Conservation (phyloP, 2,888 invertebrate species). For the Drosophila peninsularis region DNA sequence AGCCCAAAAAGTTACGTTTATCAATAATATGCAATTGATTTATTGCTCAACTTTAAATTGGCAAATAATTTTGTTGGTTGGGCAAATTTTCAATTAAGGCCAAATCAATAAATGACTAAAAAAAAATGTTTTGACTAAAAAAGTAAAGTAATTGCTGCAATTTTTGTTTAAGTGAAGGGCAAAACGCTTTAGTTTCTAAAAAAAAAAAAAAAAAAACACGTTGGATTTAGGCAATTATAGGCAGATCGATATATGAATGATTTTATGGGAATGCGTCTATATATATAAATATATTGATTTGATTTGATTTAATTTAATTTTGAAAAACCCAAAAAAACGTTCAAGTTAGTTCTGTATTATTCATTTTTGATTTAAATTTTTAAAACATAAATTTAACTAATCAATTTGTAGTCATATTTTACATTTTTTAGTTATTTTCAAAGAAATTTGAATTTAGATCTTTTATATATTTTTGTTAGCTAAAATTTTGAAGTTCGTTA, state of each 20-base stretch:
- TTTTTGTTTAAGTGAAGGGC: conserved; percentile 12
- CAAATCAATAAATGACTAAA: conserved; percentile 18
- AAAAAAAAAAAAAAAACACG: neutral
- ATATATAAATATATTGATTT: neutral
- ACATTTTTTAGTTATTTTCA: neutral
- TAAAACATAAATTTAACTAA: neutral
- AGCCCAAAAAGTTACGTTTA: neutral
- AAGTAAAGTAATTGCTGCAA: conserved; percentile 2
- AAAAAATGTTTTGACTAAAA: neutral
- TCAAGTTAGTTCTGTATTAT: neutral
- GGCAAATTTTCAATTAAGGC: conserved; percentile 8
- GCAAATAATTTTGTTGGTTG: neutral
- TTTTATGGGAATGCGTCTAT: no score
- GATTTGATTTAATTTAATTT: no score
- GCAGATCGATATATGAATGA: neutral
- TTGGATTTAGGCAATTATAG: neutral
- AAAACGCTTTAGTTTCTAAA: neutral
- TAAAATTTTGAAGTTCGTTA: neutral
- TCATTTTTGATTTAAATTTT: neutral
- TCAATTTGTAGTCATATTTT: neutral
- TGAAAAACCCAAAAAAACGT: neutral
- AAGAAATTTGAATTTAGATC: neutral
- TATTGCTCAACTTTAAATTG: conserved; percentile 8
- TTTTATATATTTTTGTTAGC: neutral
- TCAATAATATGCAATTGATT: neutral